These are phyloP conservation scores for Pangasius mekongensis DNA, from an alignment of 2,797 vertebrate genomes.

Conservation along the genomic window DNA sequence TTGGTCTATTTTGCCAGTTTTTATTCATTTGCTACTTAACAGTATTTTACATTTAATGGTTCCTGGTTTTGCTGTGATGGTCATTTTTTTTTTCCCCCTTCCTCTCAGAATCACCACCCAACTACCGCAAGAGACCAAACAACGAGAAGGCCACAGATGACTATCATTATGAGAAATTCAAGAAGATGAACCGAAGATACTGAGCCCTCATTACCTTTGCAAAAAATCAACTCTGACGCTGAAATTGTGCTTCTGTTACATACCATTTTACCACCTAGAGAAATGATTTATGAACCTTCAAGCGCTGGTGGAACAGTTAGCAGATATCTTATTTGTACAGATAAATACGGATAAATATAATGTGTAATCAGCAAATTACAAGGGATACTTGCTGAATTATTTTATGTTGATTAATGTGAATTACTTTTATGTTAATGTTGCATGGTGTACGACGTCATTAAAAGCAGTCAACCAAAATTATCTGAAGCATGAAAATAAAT, in stretches of 20 bases:
- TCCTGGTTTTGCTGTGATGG: background rate
- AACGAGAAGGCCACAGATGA: conserved; percentile 98
- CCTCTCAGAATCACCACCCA: conserved; percentile 80
- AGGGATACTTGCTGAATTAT: background rate
- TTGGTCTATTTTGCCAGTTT: background rate
- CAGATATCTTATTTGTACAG: background rate
- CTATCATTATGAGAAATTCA: conserved; percentile 98
- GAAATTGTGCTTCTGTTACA: background rate
- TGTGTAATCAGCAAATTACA: background rate
- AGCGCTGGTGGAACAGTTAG: background rate
- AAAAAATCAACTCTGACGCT: background rate
- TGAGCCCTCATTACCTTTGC: conserved; percentile 62
- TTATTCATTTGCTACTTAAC: background rate
- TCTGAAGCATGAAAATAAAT: background rate
- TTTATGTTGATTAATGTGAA: background rate
- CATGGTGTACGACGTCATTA: background rate
- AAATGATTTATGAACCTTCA: background rate
- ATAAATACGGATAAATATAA: background rate
- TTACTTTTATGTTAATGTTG: background rate
- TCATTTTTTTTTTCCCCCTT: background rate
- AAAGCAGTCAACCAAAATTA: background rate
- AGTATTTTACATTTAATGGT: background rate
- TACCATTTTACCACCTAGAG: background rate
- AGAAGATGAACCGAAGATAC: conserved; percentile 98
- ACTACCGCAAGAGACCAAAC: conserved; percentile 90